These are phyloP conservation scores for Thaumetopoea pityocampa DNA, from an alignment of 1,140 invertebrate species.

Conservation along the genomic window DNA sequence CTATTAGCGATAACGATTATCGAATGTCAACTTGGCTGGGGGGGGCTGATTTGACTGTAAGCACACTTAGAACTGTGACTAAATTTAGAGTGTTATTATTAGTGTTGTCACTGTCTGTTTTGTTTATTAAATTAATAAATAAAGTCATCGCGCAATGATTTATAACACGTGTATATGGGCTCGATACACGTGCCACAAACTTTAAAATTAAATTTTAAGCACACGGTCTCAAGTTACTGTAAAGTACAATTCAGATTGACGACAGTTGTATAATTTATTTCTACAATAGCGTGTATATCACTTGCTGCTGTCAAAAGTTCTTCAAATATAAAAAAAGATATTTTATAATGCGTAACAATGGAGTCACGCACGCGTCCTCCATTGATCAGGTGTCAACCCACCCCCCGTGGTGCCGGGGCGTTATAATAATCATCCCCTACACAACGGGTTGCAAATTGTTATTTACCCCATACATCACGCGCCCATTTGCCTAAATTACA, in stretches of 20 bases:
- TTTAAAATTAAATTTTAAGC: slow-evolving; percentile 34
- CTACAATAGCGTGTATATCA: too few species aligned
- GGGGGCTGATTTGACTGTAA: too few species aligned
- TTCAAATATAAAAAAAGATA: slow-evolving; percentile 7
- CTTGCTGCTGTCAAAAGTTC: slow-evolving; percentile 3
- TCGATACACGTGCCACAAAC: slow-evolving; percentile 33
- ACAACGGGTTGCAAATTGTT: slow-evolving; percentile 70
- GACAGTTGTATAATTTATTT: too few species aligned
- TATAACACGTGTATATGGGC: slow-evolving; percentile 32
- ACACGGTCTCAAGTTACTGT: not conserved
- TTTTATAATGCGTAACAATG: slow-evolving; percentile 10
- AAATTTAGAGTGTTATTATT: too few species aligned
- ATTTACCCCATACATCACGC: slow-evolving; percentile 63
- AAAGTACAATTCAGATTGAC: not conserved
- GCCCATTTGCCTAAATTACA: slow-evolving; percentile 50
- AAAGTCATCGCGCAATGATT: slow-evolving; percentile 31
- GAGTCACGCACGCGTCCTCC: slow-evolving; percentile 9
- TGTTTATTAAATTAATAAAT: too few species aligned
- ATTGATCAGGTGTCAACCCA: slow-evolving; percentile 56
- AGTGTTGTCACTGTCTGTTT: too few species aligned
- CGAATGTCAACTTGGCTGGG: too few species aligned
- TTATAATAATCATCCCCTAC: slow-evolving; percentile 48
- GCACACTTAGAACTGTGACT: too few species aligned
- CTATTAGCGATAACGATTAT: too few species aligned
- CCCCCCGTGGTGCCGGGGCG: slow-evolving; percentile 25